Percentiles rank a stretch among this genome's conserved stretches.
Conservation (phyloP, 2,888 invertebrate species). For the Crioceris asparagi region DNA sequence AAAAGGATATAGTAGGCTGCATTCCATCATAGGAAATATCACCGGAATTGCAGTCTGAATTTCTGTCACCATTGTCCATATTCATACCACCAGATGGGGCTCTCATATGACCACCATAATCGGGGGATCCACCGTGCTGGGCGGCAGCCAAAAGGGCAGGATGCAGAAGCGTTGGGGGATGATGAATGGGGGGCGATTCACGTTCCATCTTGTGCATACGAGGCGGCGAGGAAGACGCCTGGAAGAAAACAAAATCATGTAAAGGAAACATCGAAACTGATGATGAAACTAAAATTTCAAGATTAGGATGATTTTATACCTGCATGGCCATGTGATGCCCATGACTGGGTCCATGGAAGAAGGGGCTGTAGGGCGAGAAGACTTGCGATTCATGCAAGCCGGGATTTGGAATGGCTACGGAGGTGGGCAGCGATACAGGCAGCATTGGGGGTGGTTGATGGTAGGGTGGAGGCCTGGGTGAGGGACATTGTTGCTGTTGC, state of each 20-base stretch:
- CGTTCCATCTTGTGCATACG: constrained; percentile 59
- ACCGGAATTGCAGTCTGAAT: constrained; percentile 84
- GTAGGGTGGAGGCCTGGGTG: constrained; percentile 49
- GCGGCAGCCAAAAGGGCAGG: constrained; percentile 76
- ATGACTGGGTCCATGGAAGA: constrained; percentile 55
- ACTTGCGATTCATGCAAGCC: constrained; percentile 90
- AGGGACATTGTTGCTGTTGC: constrained; percentile 55
- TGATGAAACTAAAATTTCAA: too few relatives aligned
- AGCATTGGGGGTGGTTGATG: constrained; percentile 71
- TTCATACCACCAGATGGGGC: constrained; percentile 42
- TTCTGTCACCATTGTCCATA: constrained; percentile 75
- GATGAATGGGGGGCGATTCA: constrained; percentile 75
- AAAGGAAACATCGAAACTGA: too few relatives aligned
- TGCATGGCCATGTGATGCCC: constrained; percentile 41
- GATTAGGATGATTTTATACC: constrained; percentile 22
- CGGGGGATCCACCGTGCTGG: constrained; percentile 71
- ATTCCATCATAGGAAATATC: constrained; percentile 86
- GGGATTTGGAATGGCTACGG: constrained; percentile 94
- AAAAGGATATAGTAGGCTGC: constrained; percentile 95
- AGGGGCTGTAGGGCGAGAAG: constrained; percentile 84
- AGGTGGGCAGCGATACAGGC: constrained; percentile 82
- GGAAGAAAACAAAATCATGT: constrained; percentile 18
- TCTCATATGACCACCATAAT: constrained; percentile 58
- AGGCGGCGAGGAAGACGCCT: constrained; percentile 49
- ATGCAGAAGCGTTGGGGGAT: constrained; percentile 76